Base-by-base conservation (phyloP, 2,113 vertebrate genomes). In the Orthonyx spaldingii region DNA sequence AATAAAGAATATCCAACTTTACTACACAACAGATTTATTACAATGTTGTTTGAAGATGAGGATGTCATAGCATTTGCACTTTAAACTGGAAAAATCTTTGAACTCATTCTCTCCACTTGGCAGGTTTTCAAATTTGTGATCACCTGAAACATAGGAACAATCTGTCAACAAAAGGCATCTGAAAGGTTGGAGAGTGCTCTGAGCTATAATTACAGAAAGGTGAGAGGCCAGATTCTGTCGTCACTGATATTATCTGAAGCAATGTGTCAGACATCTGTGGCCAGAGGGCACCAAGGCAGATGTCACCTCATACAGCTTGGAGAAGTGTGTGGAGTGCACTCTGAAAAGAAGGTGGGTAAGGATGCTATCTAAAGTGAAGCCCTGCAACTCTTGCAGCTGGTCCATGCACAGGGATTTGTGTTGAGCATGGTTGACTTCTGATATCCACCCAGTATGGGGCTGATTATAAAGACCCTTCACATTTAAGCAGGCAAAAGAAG, bases 251-350 rank as follows among this genome's bases (percentile, higher is more conserved):
- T 71, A 75, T 65, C 37, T 28, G 44, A 83, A 85, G n/a, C 70
- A 83, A 83, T 20, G 35, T 76, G 33, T 76, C 75, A 93, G 53
- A 41, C 20, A 75, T 10, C 27, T 18, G 3, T 64, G 35, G 53
- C 32, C 23, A 61, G 35, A 65, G 59, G 32, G 15, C 37, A 80
- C 8, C 37, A 37, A 79, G 37, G 6, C 10, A 76, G 32, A 60
- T 2, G 2, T 13, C 50, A 76, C 7, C 8, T 9, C 2, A 1
- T 1, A 3, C 11, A 21, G 9, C 0, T 77, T 10, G 30, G 30
- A 80, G 10, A 37, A 5, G 4, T 11, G 9, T 68, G n/a, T 4
- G 22, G 37, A 82, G 10, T 10, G 16, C 19, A 14, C 24, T 57
- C 14, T 42, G 59, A 65, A 57, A 42, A 61, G 26, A 2, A 7